Percentiles rank a stretch among this genome's conserved stretches.
Conservation (phyloP, 2,888 invertebrate genomes). For the Leptinotarsa peninsularis region DNA sequence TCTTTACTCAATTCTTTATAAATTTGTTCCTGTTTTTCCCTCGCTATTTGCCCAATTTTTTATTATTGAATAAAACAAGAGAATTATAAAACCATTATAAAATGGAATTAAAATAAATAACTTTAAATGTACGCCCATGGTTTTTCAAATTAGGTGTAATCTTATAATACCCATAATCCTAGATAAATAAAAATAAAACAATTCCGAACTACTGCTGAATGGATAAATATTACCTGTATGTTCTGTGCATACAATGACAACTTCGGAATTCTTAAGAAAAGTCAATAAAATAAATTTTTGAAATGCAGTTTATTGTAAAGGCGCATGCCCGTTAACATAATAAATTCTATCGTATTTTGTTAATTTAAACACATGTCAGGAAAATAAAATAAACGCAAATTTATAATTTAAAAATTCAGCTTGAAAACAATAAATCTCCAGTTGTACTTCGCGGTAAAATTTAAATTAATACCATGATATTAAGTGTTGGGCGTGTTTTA, state of each 20-base stretch:
- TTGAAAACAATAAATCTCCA: slow-evolving; percentile 20
- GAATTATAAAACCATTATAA: too few relatives aligned
- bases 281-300: slow-evolving; percentile 39
- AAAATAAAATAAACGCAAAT: background rate
- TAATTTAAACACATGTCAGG: background rate
- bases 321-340: slow-evolving; percentile 42
- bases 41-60: too few relatives aligned
- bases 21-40: too few relatives aligned
- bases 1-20: too few relatives aligned
- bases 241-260: slow-evolving; percentile 4
- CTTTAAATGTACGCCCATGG: too few relatives aligned
- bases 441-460: slow-evolving; percentile 44
- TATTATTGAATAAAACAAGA: too few relatives aligned
- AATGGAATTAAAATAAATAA: too few relatives aligned
- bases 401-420: slow-evolving; percentile 6
- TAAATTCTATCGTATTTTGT: background rate
- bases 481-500: slow-evolving; percentile 62
- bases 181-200: background rate
- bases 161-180: background rate
- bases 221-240: background rate
- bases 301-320: slow-evolving; percentile 29
- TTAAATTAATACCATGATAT: slow-evolving; percentile 49
- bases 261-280: slow-evolving; percentile 22
- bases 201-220: background rate
- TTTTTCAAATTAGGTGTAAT: too few relatives aligned